Conservation (phyloP, 2,113 vertebrate genomes). For the Gavia stellata region DNA sequence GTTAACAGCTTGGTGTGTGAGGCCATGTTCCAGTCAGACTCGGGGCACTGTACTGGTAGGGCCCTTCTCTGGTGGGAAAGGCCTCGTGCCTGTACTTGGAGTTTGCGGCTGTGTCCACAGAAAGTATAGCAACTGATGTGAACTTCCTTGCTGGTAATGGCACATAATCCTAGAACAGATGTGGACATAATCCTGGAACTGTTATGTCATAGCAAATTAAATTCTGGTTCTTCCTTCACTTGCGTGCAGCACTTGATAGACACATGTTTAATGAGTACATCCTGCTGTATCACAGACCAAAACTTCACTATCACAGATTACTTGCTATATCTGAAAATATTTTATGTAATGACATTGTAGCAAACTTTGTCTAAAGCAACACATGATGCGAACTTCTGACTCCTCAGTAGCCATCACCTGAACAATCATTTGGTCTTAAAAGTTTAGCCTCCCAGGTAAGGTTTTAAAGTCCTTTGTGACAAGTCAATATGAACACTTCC, state of each 20-base stretch:
- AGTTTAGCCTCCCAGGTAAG: not conserved
- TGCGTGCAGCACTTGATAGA: not conserved
- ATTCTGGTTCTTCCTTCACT: not conserved
- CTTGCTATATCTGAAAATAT: not conserved
- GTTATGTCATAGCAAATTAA: not conserved
- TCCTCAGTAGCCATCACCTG: not conserved
- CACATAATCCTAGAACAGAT: not conserved
- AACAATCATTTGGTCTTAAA: not conserved
- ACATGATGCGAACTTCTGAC: not conserved
- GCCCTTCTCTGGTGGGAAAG: too few species aligned
- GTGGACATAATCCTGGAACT: not conserved
- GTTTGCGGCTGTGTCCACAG: not conserved
- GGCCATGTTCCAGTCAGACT: not conserved
- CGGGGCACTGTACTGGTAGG: not conserved
- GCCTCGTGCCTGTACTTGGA: fast-evolving
- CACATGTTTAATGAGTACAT: not conserved
- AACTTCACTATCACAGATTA: not conserved
- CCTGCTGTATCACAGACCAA: not conserved
- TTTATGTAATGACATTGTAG: not conserved
- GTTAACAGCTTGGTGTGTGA: not conserved
- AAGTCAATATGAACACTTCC: not conserved
- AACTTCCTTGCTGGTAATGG: not conserved
- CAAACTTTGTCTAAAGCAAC: not conserved
- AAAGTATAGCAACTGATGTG: not conserved
- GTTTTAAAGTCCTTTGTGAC: not conserved